A percentile compares a stretch with the other conserved stretches of the same genome.
Conservation (phyloP, 2,113 vertebrate species). For the Toxotes jaculatrix region DNA sequence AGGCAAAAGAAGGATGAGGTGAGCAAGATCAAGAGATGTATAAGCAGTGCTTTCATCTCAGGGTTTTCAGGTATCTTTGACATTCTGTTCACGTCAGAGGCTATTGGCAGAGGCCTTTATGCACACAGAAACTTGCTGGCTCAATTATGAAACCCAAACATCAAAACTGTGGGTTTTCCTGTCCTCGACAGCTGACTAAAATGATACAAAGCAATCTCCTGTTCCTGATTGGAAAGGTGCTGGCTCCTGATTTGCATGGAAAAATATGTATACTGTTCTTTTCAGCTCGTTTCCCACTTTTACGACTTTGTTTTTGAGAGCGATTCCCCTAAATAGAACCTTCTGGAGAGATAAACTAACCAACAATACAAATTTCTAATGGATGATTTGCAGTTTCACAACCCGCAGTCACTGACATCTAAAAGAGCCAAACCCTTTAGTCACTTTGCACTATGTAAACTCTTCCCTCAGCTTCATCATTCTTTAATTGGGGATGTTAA, state of each 20-base stretch:
- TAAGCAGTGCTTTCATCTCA: slow-evolving; percentile 59
- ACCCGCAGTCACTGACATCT: slow-evolving; percentile 20
- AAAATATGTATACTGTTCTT: slow-evolving; percentile 44
- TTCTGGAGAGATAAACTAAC: neutral
- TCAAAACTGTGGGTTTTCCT: slow-evolving; percentile 46
- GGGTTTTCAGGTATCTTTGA: slow-evolving; percentile 33
- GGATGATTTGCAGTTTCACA: slow-evolving; percentile 32
- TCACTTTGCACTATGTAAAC: slow-evolving; percentile 48
- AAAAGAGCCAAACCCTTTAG: slow-evolving; percentile 51
- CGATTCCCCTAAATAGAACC: slow-evolving; percentile 34
- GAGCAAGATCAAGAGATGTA: slow-evolving; percentile 58
- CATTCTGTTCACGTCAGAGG: slow-evolving; percentile 53
- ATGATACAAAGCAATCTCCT: slow-evolving; percentile 53
- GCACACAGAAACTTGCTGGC: slow-evolving; percentile 40
- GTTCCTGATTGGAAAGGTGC: slow-evolving; percentile 38
- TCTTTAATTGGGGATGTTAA: slow-evolving; percentile 72
- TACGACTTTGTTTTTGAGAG: slow-evolving; percentile 28
- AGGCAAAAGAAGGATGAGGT: slow-evolving; percentile 45
- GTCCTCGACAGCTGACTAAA: slow-evolving; percentile 44
- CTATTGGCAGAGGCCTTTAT: slow-evolving; percentile 42
- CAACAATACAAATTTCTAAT: slow-evolving; percentile 25
- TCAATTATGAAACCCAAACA: slow-evolving; percentile 63
- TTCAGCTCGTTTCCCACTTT: slow-evolving; percentile 33
- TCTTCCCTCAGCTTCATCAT: slow-evolving; percentile 69
- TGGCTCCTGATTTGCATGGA: slow-evolving; percentile 39